These are phyloP conservation scores for Oceanites oceanicus DNA, from an alignment of 2,113 vertebrate genomes.

Conservation along the genomic window DNA sequence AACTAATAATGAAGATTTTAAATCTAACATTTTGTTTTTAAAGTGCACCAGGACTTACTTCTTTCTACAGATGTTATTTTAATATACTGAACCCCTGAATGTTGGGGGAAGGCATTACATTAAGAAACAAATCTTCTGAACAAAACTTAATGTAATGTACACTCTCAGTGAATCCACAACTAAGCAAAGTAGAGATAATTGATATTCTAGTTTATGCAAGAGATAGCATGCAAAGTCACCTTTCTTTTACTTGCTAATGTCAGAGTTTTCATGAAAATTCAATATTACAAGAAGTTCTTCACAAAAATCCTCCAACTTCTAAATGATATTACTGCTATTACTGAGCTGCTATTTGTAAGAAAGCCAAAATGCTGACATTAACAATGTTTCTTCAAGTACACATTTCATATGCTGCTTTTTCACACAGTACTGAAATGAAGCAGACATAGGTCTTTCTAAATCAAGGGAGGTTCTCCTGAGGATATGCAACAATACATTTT, in stretches of 20 bases:
- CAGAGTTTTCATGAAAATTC: conserved; percentile 10
- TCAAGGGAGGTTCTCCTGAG: not conserved
- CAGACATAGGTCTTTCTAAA: not conserved
- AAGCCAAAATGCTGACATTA: conserved; percentile 5
- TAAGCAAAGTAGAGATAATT: not conserved
- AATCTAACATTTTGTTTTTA: not conserved
- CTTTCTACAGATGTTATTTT: not conserved
- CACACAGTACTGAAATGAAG: not conserved
- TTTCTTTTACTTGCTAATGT: not conserved
- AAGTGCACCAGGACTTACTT: not conserved
- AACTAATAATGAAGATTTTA: not conserved
- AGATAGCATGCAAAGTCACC: not conserved
- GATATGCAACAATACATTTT: not conserved
- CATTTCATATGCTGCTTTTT: not conserved
- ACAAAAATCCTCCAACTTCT: not conserved
- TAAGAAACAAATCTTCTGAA: not conserved
- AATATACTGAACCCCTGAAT: not conserved
- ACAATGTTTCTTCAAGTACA: not conserved
- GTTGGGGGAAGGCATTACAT: not conserved
- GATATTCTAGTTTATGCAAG: not conserved
- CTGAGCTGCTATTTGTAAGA: not conserved
- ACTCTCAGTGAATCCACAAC: not conserved
- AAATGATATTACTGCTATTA: not conserved
- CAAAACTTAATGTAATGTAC: not conserved
- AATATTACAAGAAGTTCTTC: not conserved